Evolutionary conservation across 2,888 invertebrate species (phyloP), one percentile per base, ranked within the genome.

Genomic region (Tipula confusa): DNA sequence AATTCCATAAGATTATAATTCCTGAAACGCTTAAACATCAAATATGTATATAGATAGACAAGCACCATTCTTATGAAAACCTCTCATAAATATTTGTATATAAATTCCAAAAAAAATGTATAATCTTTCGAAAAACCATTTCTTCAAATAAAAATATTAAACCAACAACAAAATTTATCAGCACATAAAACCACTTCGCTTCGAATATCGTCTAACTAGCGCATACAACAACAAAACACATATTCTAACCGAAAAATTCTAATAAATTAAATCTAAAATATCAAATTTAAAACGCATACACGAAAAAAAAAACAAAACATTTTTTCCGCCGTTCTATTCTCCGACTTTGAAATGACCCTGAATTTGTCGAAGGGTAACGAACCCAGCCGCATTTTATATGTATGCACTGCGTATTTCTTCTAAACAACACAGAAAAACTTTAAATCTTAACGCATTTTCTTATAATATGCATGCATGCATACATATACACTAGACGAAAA

Each of bases 301-400:
- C 29, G 31, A 80, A 80, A 28, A n/a, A 15, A 64, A 80, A 80
- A 29, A 29, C 29, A 29, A 15, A 80, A 80, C 29, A 80, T 29
- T 43, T 43, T 36, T 43, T 43, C n/a, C n/a, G n/a, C n/a, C 43
- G n/a, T 43, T 43, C 43, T 43, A 80, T 28, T n/a, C 29, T 79
- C 80, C 31, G 80, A 80, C 80, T 80, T 80, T 80, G 80, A 80
- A 80, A 80, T 80, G 80, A 80, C 80, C 80, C 29, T 80, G 80
- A 80, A 80, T 80, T 80, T 80, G 80, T 80, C 31, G 80, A 31
- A 64, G 80, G 80, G 80, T 80, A 80, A 80, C 80, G 80, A 80
- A 29, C 80, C 80, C 29, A 29, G 29, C 31, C 43, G 43, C 43
- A 43, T 43, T 43, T 36, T 9, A 9, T 36, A 43, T n/a, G n/a